phyloP scores from a whole-genome alignment of 2,888 invertebrate genomes.

The Hypolimnas misippus region DNA sequence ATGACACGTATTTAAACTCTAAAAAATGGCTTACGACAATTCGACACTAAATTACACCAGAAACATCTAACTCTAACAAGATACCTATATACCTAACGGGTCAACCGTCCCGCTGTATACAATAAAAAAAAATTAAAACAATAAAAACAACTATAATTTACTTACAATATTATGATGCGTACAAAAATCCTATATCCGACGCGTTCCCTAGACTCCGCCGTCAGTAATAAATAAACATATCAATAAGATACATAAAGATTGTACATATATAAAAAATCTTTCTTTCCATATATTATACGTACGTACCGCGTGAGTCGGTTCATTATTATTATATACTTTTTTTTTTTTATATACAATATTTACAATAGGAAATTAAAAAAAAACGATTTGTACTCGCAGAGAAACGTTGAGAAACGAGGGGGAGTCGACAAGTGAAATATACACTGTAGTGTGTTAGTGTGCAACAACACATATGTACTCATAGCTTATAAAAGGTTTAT shows the following conservation, averaged over 20 bases:
- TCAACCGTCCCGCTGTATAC: conserved; percentile 58
- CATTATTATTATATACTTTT: conserved; percentile 58
- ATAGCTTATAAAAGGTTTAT: too few relatives aligned
- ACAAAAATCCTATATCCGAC: conserved; percentile 76
- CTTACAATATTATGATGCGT: conserved; percentile 77
- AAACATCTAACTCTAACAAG: conserved; percentile 57
- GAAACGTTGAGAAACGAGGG: conserved; percentile 74
- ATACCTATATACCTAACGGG: conserved; percentile 60
- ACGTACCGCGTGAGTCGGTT: conserved; percentile 58
- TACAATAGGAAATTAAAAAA: conserved; percentile 83
- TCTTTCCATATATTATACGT: conserved; percentile 63
- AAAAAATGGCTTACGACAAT: conserved; percentile 65
- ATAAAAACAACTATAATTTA: conserved; percentile 83
- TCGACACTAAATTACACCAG: conserved; percentile 62
- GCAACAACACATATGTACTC: too few relatives aligned
- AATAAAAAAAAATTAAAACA: conserved; percentile 57
- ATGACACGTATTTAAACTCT: conserved; percentile 58
- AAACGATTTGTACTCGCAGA: conserved; percentile 85
- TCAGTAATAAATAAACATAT: conserved; percentile 77
- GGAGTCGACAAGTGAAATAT: conserved; percentile 71
- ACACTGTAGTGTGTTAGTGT: conserved; percentile 64
- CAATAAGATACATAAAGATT: conserved; percentile 76
- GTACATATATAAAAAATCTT: conserved; percentile 76
- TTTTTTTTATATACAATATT: conserved; percentile 82
- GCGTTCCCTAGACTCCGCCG: conserved; percentile 63